phyloP scores from a whole-genome alignment of 1,140 invertebrate genomes.

The Pristionchus pacificus region DNA sequence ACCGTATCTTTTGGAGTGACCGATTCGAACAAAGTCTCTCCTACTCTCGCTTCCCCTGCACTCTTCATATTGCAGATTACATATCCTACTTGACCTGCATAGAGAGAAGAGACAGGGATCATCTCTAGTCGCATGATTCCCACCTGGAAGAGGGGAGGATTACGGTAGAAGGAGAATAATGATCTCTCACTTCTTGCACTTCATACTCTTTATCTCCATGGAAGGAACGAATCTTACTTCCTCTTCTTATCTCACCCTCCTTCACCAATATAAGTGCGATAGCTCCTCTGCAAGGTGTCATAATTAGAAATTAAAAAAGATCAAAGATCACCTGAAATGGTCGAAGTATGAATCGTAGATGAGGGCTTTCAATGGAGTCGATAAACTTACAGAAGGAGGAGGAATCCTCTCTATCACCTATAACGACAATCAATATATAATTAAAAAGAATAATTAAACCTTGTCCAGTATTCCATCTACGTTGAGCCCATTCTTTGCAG shows the following conservation, averaged over 20 bases:
- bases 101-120: conserved; percentile 63
- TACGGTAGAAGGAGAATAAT: background rate
- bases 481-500: conserved; percentile 72
- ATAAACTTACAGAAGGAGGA: conserved; percentile 63
- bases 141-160: conserved; percentile 58
- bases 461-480: conserved; percentile 58
- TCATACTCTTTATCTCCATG: conserved; percentile 72
- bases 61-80: conserved; percentile 76
- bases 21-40: conserved; percentile 74
- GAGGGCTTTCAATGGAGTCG: conserved; percentile 71
- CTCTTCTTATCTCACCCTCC: conserved; percentile 58
- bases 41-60: conserved; percentile 73
- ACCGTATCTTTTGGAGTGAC: conserved; percentile 59
- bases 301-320: background rate
- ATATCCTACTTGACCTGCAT: conserved; percentile 76
- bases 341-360: conserved; percentile 93
- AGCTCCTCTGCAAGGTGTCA: conserved; percentile 65
- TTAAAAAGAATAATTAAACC: background rate
- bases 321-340: conserved; percentile 65
- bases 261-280: conserved; percentile 69
- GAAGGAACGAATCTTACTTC: conserved; percentile 65
- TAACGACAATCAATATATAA: background rate
- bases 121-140: conserved; percentile 77
- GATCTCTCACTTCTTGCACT: conserved; percentile 65
- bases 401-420: conserved; percentile 59